A percentile compares a stretch with the other conserved stretches of the same genome.
These are phyloP conservation scores for Procambarus clarkii DNA, from an alignment of 1,140 invertebrate genomes.

Conservation along the genomic window DNA sequence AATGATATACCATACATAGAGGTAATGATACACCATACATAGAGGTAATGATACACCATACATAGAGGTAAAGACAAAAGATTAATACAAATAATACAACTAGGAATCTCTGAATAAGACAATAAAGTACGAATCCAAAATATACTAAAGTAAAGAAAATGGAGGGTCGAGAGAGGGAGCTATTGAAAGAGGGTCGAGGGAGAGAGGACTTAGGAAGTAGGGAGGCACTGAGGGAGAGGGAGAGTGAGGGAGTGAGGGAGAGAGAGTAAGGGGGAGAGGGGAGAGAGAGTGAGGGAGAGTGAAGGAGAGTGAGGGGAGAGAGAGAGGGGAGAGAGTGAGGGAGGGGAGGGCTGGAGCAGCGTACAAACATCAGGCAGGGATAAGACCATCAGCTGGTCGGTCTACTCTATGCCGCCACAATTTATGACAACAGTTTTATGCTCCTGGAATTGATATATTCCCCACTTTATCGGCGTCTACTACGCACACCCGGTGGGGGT, in stretches of 20 bases:
- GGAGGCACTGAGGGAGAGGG: neutral
- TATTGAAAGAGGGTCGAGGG: no score
- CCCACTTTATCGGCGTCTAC: neutral
- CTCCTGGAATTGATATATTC: neutral
- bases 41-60: no score
- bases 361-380: neutral
- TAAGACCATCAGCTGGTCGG: neutral
- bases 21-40: no score
- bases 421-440: conserved; percentile 5
- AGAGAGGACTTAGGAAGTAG: neutral
- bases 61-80: no score
- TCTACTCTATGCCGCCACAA: neutral
- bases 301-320: neutral
- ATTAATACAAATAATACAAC: no score
- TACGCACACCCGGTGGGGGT: neutral
- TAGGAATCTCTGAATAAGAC: no score
- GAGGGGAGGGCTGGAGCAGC: neutral
- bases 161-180: no score
- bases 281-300: neutral
- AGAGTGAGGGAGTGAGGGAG: no score
- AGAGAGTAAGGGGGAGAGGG: neutral
- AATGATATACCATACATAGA: no score
- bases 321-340: neutral
- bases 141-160: no score
- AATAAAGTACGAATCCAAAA: no score